Conservation (phyloP, 2,113 vertebrate genomes). For the Trochalopteron elliotii region DNA sequence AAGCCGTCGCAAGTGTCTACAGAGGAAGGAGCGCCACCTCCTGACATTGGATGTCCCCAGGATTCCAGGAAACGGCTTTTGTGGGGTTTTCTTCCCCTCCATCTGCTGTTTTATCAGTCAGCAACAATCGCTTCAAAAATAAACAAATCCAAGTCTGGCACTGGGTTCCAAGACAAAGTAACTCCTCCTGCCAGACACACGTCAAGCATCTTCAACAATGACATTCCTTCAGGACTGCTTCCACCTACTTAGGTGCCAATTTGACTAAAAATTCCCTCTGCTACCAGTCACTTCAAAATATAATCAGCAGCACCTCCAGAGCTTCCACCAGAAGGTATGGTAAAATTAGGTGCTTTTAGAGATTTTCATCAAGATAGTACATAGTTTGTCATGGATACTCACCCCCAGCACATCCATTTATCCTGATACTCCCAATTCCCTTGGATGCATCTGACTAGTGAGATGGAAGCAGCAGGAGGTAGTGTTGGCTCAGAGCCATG, state of each 20-base stretch:
- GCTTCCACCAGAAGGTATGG: not conserved
- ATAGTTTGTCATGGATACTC: accelerated
- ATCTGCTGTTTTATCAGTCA: not conserved
- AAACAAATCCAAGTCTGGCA: not conserved
- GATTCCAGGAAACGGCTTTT: accelerated
- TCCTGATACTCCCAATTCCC: not conserved
- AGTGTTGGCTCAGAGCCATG: not conserved
- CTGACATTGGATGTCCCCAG: not conserved
- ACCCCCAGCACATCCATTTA: not conserved
- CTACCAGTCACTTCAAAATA: not conserved
- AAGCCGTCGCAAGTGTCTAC: not conserved
- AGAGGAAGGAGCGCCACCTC: conserved; percentile 60
- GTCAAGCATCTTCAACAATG: not conserved
- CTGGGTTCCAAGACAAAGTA: not conserved
- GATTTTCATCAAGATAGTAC: not conserved
- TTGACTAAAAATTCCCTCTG: not conserved
- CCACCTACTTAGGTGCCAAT: not conserved
- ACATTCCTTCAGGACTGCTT: not conserved
- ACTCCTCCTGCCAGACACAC: not conserved
- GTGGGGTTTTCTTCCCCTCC: accelerated
- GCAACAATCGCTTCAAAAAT: not conserved
- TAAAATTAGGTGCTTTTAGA: not conserved
- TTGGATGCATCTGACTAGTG: not conserved
- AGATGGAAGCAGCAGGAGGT: not conserved
- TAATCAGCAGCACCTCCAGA: not conserved